phyloP scores from a whole-genome alignment of 2,888 invertebrate species.

The Leptodirus hochenwartii region DNA sequence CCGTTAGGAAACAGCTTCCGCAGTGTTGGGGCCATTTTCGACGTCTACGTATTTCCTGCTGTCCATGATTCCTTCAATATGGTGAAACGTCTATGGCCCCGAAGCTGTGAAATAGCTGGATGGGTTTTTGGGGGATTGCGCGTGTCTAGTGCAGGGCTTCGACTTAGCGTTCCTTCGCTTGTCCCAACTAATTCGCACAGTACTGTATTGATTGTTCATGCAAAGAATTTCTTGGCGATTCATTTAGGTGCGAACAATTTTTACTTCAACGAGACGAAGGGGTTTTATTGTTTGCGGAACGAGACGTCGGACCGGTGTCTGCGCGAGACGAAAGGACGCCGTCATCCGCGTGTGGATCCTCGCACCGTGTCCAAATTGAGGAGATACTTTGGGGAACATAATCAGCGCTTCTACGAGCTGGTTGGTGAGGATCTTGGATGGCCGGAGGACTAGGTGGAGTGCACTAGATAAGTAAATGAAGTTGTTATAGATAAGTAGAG shows the following conservation, averaged over 20 bases:
- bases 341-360: constrained; percentile 71
- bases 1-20: too few relatives aligned
- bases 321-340: constrained; percentile 57
- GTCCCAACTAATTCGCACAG: too few relatives aligned
- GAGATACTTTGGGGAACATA: constrained; percentile 78
- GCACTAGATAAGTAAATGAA: not conserved
- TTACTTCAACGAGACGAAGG: constrained; percentile 92
- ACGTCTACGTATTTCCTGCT: too few relatives aligned
- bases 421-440: constrained; percentile 87
- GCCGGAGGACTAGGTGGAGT: constrained; percentile 58
- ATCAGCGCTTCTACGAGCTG: constrained; percentile 80
- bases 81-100: too few relatives aligned
- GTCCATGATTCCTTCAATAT: too few relatives aligned
- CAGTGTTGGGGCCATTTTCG: too few relatives aligned
- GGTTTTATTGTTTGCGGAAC: constrained; percentile 83
- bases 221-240: too few relatives aligned
- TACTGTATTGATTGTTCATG: too few relatives aligned
- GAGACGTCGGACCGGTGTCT: constrained; percentile 74
- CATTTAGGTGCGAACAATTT: constrained; percentile 77
- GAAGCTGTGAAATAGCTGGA: too few relatives aligned
- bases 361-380: constrained; percentile 61
- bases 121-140: too few relatives aligned
- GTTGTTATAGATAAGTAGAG: not conserved
- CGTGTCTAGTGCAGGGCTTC: too few relatives aligned
- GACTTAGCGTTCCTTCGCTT: too few relatives aligned